These are phyloP conservation scores for Neodiprion lecontei DNA, from an alignment of 1,140 invertebrate genomes.

Conservation along the genomic window DNA sequence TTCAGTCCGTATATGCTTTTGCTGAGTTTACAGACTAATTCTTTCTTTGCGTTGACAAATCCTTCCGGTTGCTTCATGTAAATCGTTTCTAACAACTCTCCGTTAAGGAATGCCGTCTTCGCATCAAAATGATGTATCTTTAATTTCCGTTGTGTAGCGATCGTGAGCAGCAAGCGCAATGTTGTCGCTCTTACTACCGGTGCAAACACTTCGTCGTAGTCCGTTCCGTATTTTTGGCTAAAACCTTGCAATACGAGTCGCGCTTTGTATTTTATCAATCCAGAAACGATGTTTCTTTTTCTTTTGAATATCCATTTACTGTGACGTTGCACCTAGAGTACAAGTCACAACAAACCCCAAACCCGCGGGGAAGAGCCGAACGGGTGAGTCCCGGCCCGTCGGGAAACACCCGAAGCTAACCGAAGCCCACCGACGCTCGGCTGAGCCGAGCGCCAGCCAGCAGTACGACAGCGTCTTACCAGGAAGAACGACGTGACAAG, in stretches of 20 bases:
- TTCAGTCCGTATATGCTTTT: slow-evolving; percentile 54
- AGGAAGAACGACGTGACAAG: too few species aligned
- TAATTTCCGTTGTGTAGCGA: slow-evolving; percentile 11
- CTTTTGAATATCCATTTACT: slow-evolving; percentile 27
- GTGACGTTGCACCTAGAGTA: too few species aligned
- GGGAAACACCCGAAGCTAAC: too few species aligned
- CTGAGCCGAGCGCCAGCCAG: too few species aligned
- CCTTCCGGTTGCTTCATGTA: slow-evolving; percentile 49
- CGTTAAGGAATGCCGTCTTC: slow-evolving; percentile 49
- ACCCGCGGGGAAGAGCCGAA: too few species aligned
- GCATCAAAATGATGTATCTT: slow-evolving; percentile 41
- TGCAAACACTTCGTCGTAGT: slow-evolving; percentile 43
- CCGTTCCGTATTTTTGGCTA: slow-evolving; percentile 31
- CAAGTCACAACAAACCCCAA: too few species aligned
- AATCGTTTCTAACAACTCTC: slow-evolving; percentile 41
- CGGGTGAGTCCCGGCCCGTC: too few species aligned
- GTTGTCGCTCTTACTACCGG: slow-evolving; percentile 7
- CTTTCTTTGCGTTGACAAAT: slow-evolving; percentile 28
- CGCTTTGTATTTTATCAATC: slow-evolving; percentile 20
- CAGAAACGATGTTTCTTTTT: slow-evolving; percentile 24
- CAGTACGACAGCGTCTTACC: too few species aligned
- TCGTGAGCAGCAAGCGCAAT: slow-evolving; percentile 32
- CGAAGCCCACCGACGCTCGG: too few species aligned
- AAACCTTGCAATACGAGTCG: slow-evolving; percentile 28
- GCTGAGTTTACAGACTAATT: slow-evolving; percentile 37